Evolutionary conservation across 92 coral and sea anemone genomes (phyloP).

Genomic region (Epizoanthus illoricatus): DNA sequence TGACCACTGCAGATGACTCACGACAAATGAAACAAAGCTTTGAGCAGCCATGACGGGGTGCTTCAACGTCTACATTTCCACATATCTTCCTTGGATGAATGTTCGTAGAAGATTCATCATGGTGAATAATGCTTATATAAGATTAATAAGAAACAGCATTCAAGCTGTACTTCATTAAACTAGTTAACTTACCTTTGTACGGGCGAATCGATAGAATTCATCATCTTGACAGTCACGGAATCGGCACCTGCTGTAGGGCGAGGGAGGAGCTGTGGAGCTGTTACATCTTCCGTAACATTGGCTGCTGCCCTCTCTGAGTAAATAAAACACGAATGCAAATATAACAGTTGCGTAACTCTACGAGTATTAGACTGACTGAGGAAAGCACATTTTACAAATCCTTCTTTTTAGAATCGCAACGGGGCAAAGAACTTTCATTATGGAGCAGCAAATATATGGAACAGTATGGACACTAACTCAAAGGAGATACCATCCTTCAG

Average conservation of each 20-base stretch:
- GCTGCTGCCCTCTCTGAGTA: neutral
- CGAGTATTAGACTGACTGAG: neutral
- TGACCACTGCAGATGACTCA: neutral
- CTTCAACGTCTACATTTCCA: too few relatives aligned
- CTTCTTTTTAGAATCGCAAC: too few relatives aligned
- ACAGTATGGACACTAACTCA: too few relatives aligned
- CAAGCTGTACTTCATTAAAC: neutral
- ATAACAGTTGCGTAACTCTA: neutral
- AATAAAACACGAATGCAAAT: neutral
- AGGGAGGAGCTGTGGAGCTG: neutral
- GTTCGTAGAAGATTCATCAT: too few relatives aligned
- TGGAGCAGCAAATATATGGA: too few relatives aligned
- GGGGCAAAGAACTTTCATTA: too few relatives aligned
- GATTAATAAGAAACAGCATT: too few relatives aligned
- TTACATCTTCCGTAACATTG: neutral
- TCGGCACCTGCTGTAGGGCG: conserved; percentile 32
- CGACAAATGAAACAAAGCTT: neutral
- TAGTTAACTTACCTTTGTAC: conserved; percentile 42
- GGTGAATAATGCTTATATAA: too few relatives aligned
- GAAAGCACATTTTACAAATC: too few relatives aligned
- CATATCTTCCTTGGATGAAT: too few relatives aligned
- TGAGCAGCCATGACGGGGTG: too few relatives aligned
- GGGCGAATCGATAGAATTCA: conserved; percentile 66
- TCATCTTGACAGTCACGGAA: conserved; percentile 58
- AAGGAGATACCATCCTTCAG: too few relatives aligned